Evolutionary conservation across 1,140 invertebrate genomes (phyloP).

Genomic region (Sarcophaga bullata): DNA sequence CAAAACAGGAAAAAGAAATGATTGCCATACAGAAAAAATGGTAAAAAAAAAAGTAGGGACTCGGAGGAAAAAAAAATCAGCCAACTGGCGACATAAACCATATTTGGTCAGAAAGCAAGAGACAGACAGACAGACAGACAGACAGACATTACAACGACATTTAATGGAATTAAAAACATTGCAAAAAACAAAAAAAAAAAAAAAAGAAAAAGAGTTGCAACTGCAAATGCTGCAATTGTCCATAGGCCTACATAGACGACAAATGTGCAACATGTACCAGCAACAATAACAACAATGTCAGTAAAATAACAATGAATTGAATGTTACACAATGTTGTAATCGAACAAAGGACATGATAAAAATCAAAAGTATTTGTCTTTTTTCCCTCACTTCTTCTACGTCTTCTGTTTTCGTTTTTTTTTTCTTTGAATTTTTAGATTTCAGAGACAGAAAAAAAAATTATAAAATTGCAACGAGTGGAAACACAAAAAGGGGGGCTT

Average conservation of each 20-base stretch:
- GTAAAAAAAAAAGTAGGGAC: neutral
- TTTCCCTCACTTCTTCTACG: too few species aligned
- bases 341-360: slow-evolving; percentile 15
- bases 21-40: neutral
- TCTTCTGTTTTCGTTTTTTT: too few species aligned
- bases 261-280: neutral
- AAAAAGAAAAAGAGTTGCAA: neutral
- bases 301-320: slow-evolving; percentile 9
- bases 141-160: neutral
- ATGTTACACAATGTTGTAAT: slow-evolving; percentile 26
- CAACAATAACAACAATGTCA: neutral
- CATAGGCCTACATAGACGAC: slow-evolving; percentile 26
- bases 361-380: slow-evolving; percentile 5
- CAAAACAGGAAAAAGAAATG: neutral
- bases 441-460: too few species aligned
- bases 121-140: slow-evolving; percentile 15
- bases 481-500: too few species aligned
- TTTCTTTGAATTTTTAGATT: too few species aligned
- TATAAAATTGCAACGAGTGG: too few species aligned
- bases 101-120: slow-evolving; percentile 3
- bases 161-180: slow-evolving; percentile 2
- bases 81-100: slow-evolving; percentile 39
- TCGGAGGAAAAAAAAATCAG: slow-evolving; percentile 1
- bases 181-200: neutral
- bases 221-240: neutral